phyloP scores from a whole-genome alignment of 2,888 invertebrate species.

The Ectemnius lituratus region DNA sequence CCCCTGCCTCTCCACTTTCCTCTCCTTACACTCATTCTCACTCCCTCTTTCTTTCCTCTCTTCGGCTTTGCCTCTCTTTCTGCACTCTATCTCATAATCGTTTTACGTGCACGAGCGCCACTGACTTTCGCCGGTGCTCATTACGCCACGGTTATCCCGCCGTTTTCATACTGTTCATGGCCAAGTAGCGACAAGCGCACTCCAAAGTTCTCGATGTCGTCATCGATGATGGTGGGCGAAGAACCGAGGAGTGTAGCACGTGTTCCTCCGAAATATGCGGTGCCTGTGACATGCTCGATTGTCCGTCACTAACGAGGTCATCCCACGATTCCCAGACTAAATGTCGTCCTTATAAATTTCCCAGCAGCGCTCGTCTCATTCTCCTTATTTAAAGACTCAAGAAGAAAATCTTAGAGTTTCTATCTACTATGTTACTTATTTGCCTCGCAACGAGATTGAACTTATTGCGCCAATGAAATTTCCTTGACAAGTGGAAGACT shows the following conservation, averaged over 20 bases:
- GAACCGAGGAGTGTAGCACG: neutral
- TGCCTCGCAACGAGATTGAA: too few species aligned
- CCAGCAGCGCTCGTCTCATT: too few species aligned
- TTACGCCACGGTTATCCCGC: slow-evolving; percentile 41
- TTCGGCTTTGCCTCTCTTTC: slow-evolving; percentile 11
- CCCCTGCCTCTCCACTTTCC: neutral
- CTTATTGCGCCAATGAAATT: too few species aligned
- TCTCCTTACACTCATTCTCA: slow-evolving; percentile 16
- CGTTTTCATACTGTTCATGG: slow-evolving; percentile 28
- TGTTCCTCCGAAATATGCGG: slow-evolving; percentile 2
- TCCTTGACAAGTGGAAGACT: too few species aligned
- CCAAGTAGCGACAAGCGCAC: neutral
- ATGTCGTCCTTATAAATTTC: too few species aligned
- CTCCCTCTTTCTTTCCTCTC: too few species aligned
- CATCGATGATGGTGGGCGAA: neutral
- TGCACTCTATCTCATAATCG: slow-evolving; percentile 63
- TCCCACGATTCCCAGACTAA: neutral
- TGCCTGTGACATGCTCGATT: neutral
- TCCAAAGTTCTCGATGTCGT: slow-evolving; percentile 19
- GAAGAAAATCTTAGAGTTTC: too few species aligned
- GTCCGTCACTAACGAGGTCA: slow-evolving; percentile 3
- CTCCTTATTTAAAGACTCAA: too few species aligned
- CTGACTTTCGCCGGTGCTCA: slow-evolving; percentile 62
- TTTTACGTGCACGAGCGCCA: slow-evolving; percentile 64
- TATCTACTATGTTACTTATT: too few species aligned